phyloP scores from a whole-genome alignment of 2,797 vertebrate genomes.

The Rhinatrema bivittatum region DNA sequence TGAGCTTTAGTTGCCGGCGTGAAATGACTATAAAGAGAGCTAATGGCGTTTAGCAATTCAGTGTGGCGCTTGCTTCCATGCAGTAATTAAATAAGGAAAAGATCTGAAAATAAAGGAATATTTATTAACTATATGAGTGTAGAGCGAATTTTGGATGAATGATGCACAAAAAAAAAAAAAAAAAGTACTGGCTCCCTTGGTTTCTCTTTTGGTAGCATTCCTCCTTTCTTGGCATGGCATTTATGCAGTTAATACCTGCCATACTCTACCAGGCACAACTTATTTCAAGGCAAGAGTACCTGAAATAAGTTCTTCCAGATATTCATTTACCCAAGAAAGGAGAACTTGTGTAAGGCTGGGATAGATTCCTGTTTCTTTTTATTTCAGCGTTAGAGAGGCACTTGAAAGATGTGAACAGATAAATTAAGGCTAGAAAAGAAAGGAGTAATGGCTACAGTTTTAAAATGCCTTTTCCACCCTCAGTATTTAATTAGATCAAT shows the following conservation, averaged over 20 bases:
- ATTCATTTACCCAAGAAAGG: too few species aligned
- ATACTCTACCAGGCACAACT: too few species aligned
- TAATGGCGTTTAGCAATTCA: constrained; percentile 63
- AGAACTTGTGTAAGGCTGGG: too few species aligned
- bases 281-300: too few species aligned
- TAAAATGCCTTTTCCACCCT: constrained; percentile 72
- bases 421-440: constrained; percentile 73
- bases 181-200: constrained; percentile 51
- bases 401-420: constrained; percentile 72
- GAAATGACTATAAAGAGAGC: constrained; percentile 61
- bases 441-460: constrained; percentile 76
- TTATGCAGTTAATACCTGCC: too few species aligned
- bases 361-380: constrained; percentile 52
- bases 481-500: constrained; percentile 85
- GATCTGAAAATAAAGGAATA: constrained; percentile 69
- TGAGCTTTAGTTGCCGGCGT: constrained; percentile 48
- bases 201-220: constrained; percentile 47
- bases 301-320: too few species aligned
- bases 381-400: constrained; percentile 58
- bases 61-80: constrained; percentile 46
- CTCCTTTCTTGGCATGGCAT: constrained; percentile 45
- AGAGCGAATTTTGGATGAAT: constrained; percentile 62
- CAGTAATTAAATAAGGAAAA: constrained; percentile 68
- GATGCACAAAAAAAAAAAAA: constrained; percentile 47
- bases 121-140: constrained; percentile 68